Base-by-base conservation (phyloP, 2,113 vertebrate species). In the Camelus dromedarius region DNA sequence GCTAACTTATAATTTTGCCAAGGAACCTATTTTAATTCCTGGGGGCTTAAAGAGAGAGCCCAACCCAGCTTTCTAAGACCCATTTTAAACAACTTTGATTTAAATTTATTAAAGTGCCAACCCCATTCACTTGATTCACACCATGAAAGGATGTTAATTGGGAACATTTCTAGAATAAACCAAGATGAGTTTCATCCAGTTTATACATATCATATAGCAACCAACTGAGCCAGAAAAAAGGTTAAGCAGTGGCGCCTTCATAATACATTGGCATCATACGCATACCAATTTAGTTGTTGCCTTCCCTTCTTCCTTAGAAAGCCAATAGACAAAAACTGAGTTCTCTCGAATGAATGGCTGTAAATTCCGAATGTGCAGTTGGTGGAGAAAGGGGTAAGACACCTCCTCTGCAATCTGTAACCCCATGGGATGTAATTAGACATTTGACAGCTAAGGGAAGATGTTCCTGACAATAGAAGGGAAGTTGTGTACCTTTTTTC, bases 151-250 rank as follows among this genome's bases (percentile, higher is more conserved):
- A 83, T 67, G 58, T 91, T 96, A 90, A 94, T 67, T 77, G 66
- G 38, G 76, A 82, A 79, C 8, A 26, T 73, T 77, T 97, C 80
- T 81, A 93, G 92, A 94, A 92, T 92, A 97, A 88, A 38, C 56
- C 58, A 83, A 50, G 13, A 50, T 64, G 70, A 93, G 22, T 66
- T 73, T 84, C n/a, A 42, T 76, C 72, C 50, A 88, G 70, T 67
- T 93, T 86, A 56, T 76, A 19, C 38, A 3, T n/a, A 42, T 52
- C 77, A 10, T 56, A 26, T 19, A 85, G 67, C 82, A 89, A 50
- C 48, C 35, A 60, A 12, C 0, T 18, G 69, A 88, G 73, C 97
- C 89, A 93, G 67, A 75, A 76, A 76, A 94, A 91, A 70, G n/a
- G 42, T 84, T 5, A 46, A 46, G 11, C 50, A 56, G 38, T 58